phyloP scores from a whole-genome alignment of 2,888 invertebrate genomes.

The Hipparchia sbordonii region DNA sequence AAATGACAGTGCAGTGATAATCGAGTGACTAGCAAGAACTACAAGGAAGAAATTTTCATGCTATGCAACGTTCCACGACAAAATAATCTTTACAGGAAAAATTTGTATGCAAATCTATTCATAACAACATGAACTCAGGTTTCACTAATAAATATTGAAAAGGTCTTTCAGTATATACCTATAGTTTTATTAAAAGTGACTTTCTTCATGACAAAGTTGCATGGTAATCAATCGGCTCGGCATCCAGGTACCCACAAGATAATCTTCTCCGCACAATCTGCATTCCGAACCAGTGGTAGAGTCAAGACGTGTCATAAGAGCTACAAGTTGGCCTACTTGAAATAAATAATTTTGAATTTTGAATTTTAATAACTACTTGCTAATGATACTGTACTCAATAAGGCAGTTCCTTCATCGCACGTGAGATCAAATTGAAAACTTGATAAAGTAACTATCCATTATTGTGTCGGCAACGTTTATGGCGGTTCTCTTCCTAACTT shows the following conservation, averaged over 20 bases:
- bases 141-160: slow-evolving; percentile 14
- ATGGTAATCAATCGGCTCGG: too few relatives aligned
- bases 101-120: slow-evolving; percentile 10
- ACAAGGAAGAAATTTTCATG: background rate
- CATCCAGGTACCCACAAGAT: too few relatives aligned
- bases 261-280: too few relatives aligned
- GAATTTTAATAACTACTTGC: too few relatives aligned
- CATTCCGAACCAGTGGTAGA: too few relatives aligned
- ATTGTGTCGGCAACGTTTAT: background rate
- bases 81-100: slow-evolving; percentile 8
- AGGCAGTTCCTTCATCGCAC: background rate
- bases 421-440: background rate
- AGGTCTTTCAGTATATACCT: background rate
- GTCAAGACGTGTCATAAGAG: too few relatives aligned
- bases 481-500: slow-evolving; percentile 26
- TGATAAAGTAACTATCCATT: background rate
- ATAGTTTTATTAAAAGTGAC: too few relatives aligned
- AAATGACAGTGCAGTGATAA: too few relatives aligned
- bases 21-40: background rate
- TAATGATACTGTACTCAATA: too few relatives aligned
- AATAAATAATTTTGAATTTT: too few relatives aligned
- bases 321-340: too few relatives aligned
- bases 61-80: background rate
- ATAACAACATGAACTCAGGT: slow-evolving; percentile 2
- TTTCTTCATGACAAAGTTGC: too few relatives aligned